These are phyloP conservation scores for Agelas oroides DNA, from an alignment of 37 sponge, comb jelly and placozoan genomes.

Conservation along the genomic window DNA sequence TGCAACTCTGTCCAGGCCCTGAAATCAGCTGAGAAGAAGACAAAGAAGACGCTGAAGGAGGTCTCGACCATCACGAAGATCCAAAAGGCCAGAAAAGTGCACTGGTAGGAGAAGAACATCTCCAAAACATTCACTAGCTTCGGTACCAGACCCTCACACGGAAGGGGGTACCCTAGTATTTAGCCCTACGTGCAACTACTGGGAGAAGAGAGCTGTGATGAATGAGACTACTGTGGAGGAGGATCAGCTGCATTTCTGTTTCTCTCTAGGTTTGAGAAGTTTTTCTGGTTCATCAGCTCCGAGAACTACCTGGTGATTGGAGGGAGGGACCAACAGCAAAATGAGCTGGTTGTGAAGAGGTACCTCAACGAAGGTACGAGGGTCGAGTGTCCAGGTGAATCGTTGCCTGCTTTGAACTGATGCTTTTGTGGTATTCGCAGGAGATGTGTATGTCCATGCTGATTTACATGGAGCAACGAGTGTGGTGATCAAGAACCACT, in stretches of 20 bases:
- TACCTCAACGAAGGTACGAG: conserved; percentile 81
- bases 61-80: conserved; percentile 84
- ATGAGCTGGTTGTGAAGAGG: conserved; percentile 94
- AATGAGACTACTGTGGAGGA: too few species aligned
- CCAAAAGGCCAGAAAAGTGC: conserved; percentile 88
- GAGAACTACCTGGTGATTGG: conserved; percentile 97
- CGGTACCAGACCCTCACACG: too few species aligned
- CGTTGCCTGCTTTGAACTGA: neutral
- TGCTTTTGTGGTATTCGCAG: too few species aligned
- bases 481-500: conserved; percentile 92
- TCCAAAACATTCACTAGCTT: too few species aligned
- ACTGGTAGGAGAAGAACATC: conserved; percentile 91
- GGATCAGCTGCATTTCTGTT: too few species aligned
- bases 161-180: too few species aligned
- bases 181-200: too few species aligned
- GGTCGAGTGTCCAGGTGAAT: neutral
- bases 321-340: conserved; percentile 97
- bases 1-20: conserved; percentile 66
- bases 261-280: conserved; percentile 95
- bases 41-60: conserved; percentile 89
- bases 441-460: conserved; percentile 98
- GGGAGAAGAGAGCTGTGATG: too few species aligned
- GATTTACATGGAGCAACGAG: conserved; percentile 98
- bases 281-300: conserved; percentile 94
- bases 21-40: conserved; percentile 96